Conservation (phyloP, 2,888 invertebrate species). For the Protodeltote pygarga region DNA sequence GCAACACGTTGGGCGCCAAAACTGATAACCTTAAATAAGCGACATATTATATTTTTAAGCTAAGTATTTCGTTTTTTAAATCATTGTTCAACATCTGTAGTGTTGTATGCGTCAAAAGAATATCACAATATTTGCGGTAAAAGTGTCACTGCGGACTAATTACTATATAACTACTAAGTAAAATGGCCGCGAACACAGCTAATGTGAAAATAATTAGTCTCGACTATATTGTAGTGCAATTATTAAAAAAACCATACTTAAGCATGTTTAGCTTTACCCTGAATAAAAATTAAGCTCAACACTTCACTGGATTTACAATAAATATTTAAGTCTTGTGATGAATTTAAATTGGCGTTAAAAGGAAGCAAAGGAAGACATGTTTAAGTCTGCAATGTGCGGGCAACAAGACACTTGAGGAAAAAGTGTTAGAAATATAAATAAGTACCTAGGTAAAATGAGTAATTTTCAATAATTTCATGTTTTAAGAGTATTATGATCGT, state of each 20-base stretch:
- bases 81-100: neutral
- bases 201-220: conserved; percentile 9
- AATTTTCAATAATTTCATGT: conserved; percentile 19
- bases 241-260: conserved; percentile 17
- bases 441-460: conserved; percentile 4
- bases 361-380: conserved; percentile 35
- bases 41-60: no score
- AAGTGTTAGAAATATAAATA: neutral
- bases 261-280: conserved; percentile 48
- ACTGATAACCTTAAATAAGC: no score
- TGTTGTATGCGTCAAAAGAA: conserved; percentile 1
- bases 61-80: no score
- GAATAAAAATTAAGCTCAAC: conserved; percentile 53
- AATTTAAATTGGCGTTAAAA: conserved; percentile 45
- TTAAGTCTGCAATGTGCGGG: neutral
- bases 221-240: conserved; percentile 11
- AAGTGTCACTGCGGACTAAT: neutral
- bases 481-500: conserved; percentile 30
- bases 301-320: conserved; percentile 68
- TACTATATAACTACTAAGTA: conserved; percentile 22
- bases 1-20: no score
- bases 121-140: neutral
- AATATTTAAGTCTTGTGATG: conserved; percentile 62
- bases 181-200: conserved; percentile 19
- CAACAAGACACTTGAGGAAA: neutral